These are phyloP conservation scores for Aspidapion aeneum DNA, from an alignment of 2,888 invertebrate species.

Conservation along the genomic window DNA sequence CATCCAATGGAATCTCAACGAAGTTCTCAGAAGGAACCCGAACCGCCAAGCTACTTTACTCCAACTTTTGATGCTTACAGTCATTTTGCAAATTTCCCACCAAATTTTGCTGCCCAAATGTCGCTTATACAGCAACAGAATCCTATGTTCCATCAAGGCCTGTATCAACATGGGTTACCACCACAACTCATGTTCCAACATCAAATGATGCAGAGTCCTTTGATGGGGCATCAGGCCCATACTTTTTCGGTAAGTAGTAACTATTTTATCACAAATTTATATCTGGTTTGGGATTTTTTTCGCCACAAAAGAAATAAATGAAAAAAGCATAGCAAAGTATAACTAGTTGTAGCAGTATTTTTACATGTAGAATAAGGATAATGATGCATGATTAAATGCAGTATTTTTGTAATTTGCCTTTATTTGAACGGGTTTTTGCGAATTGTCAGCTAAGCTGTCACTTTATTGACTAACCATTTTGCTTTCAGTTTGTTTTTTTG, in stretches of 20 bases:
- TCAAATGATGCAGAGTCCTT: slow-evolving; percentile 44
- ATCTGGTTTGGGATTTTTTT: no score
- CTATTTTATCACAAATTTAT: no score
- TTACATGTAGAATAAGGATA: no score
- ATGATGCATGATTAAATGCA: no score
- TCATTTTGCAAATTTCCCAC: slow-evolving; percentile 45
- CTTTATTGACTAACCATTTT: no score
- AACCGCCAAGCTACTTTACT: slow-evolving; percentile 34
- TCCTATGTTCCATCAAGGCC: slow-evolving; percentile 43
- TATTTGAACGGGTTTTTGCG: no score
- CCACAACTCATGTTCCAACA: slow-evolving; percentile 48
- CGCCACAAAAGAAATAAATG: no score
- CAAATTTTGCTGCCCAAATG: slow-evolving; percentile 46
- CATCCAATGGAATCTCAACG: not conserved
- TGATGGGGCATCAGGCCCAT: slow-evolving; percentile 38
- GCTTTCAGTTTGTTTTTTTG: no score
- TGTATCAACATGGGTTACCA: slow-evolving; percentile 43
- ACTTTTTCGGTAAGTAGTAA: slow-evolving; percentile 20
- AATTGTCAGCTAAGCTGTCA: no score
- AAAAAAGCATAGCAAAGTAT: no score
- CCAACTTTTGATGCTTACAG: slow-evolving; percentile 46
- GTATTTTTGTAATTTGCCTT: no score
- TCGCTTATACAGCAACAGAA: slow-evolving; percentile 47
- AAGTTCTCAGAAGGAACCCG: slow-evolving; percentile 18
- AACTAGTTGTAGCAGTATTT: no score